A percentile compares a stretch with the other conserved stretches of the same genome.
These are phyloP conservation scores for Hypsibius dujardini DNA, from an alignment of 1,140 invertebrate species.

Conservation along the genomic window DNA sequence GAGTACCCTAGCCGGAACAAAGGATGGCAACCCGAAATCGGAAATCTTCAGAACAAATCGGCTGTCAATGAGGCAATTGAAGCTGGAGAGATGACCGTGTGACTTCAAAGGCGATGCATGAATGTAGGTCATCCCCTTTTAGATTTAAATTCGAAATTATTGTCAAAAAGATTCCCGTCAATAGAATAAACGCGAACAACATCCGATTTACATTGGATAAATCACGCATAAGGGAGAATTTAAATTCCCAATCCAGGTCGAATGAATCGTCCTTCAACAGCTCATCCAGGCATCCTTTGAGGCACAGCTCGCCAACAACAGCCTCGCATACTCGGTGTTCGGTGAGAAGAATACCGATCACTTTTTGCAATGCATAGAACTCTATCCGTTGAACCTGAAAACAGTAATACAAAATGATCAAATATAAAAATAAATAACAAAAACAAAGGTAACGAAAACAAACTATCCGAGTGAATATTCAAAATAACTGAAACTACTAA, in stretches of 20 bases:
- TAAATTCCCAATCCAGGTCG: constrained; percentile 67
- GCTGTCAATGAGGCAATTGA: constrained; percentile 36
- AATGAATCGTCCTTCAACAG: constrained; percentile 65
- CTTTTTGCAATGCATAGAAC: not conserved
- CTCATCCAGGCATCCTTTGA: constrained; percentile 35
- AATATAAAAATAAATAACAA: too few species aligned
- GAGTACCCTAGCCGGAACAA: too few species aligned
- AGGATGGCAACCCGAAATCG: constrained; percentile 33
- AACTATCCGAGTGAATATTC: too few species aligned
- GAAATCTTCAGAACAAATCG: constrained; percentile 35
- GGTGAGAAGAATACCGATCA: not conserved
- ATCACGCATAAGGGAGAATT: constrained; percentile 64
- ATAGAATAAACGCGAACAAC: too few species aligned
- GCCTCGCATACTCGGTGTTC: not conserved
- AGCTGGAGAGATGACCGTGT: constrained; percentile 35
- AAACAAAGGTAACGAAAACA: too few species aligned
- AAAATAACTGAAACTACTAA: too few species aligned
- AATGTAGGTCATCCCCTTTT: constrained; percentile 41
- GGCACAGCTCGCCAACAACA: not conserved
- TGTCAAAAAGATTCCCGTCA: too few species aligned
- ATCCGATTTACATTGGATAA: too few species aligned
- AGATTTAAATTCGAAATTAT: too few species aligned
- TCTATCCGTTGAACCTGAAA: not conserved
- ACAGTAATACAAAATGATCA: too few species aligned
- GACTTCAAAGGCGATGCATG: constrained; percentile 30